phyloP scores from a whole-genome alignment of 2,797 vertebrate genomes.

The Myiotriccus ornatus region DNA sequence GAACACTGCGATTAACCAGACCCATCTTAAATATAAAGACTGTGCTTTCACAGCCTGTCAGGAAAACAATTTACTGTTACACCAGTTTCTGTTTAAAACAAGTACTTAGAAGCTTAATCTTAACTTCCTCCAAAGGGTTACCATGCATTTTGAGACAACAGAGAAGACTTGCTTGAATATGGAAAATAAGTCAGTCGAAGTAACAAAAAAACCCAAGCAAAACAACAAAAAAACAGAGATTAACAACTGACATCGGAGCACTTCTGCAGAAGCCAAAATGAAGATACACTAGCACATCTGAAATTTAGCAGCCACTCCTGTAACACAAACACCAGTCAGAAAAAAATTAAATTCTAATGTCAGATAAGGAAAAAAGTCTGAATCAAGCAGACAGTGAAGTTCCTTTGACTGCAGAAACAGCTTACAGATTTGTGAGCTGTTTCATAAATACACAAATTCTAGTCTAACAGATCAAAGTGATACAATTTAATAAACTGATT shows the following conservation, averaged over 20 bases:
- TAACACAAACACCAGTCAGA: background rate
- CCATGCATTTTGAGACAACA: background rate
- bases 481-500: rapidly evolving
- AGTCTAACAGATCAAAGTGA: background rate
- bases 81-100: background rate
- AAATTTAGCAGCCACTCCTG: background rate
- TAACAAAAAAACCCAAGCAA: background rate
- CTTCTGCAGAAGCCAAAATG: background rate
- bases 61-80: background rate
- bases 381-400: background rate
- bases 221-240: rapidly evolving
- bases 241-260: background rate
- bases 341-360: background rate
- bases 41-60: background rate
- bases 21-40: background rate
- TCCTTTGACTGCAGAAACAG: background rate
- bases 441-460: background rate
- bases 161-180: background rate
- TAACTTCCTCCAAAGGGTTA: background rate
- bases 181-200: background rate
- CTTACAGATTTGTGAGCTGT: background rate
- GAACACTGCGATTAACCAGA: background rate
- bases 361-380: background rate
- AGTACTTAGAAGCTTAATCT: background rate
- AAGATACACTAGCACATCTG: background rate